Evolutionary conservation across 2,888 invertebrate genomes (phyloP).

Genomic region (Electrophaes corylata): DNA sequence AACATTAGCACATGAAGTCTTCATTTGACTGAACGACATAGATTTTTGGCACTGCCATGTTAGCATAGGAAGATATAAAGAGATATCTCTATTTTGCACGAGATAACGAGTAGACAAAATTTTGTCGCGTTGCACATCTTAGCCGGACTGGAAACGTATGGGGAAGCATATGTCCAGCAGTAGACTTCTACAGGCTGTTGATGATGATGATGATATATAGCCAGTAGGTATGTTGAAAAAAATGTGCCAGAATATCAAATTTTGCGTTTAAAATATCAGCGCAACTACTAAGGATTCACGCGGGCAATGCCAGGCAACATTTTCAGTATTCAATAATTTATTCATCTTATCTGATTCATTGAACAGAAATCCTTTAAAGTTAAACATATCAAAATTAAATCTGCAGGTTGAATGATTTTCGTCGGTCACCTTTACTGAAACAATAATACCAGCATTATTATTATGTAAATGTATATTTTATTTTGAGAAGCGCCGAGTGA

Average conservation of each 20-base stretch:
- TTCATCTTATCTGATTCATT: slow-evolving; percentile 7
- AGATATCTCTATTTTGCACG: too few species aligned
- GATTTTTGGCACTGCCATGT: too few species aligned
- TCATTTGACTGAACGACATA: too few species aligned
- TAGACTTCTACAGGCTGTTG: too few species aligned
- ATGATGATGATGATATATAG: too few species aligned
- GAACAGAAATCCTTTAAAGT: slow-evolving; percentile 5
- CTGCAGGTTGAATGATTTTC: slow-evolving; percentile 8
- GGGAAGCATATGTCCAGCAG: too few species aligned
- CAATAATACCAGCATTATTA: neutral
- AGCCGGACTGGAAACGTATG: too few species aligned
- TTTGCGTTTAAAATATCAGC: neutral
- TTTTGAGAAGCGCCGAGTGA: neutral
- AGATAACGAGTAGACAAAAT: too few species aligned
- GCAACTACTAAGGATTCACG: neutral
- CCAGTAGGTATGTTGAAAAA: neutral
- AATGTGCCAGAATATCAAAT: neutral
- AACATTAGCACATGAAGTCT: too few species aligned
- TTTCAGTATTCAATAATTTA: slow-evolving; percentile 11
- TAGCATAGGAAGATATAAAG: too few species aligned
- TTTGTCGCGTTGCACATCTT: too few species aligned
- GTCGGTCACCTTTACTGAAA: slow-evolving; percentile 11
- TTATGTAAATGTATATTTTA: neutral
- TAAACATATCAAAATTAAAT: slow-evolving; percentile 14
- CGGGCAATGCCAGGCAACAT: neutral